Percentiles rank a stretch among this genome's conserved stretches.
Evolutionary conservation across 2,888 invertebrate genomes (phyloP).

Genomic region (Trichopoda pennipes): DNA sequence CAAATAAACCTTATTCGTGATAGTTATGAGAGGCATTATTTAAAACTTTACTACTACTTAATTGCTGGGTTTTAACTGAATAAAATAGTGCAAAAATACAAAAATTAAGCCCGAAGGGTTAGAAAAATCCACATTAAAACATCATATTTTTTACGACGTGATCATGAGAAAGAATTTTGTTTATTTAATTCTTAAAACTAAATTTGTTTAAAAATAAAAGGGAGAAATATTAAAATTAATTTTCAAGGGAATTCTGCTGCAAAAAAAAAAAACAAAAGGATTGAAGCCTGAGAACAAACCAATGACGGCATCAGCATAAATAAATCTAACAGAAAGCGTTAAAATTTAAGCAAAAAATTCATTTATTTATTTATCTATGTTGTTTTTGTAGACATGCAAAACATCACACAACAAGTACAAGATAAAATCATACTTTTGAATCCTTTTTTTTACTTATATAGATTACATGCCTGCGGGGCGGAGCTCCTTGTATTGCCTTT

Average conservation of each 20-base stretch:
- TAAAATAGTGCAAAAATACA: conserved; percentile 2
- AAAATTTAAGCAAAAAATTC: conserved; percentile 11
- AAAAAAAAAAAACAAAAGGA: conserved; percentile 10
- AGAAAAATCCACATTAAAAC: conserved; percentile 15
- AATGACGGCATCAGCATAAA: conserved; percentile 19
- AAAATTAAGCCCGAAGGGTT: conserved; percentile 30
- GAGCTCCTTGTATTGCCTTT: conserved; percentile 80
- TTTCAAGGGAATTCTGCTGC: conserved; percentile 53
- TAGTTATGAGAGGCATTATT: conserved; percentile 18
- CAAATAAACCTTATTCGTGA: conserved; percentile 32
- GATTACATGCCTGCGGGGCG: conserved; percentile 78
- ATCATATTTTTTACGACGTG: conserved; percentile 57
- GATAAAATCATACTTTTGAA: conserved; percentile 12
- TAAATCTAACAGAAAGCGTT: conserved; percentile 41
- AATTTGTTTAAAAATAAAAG: conserved; percentile 16
- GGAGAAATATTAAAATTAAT: conserved; percentile 45
- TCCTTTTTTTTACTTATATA: conserved; percentile 69
- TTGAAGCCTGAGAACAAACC: conserved; percentile 36
- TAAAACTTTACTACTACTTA: conserved; percentile 64
- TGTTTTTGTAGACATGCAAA: conserved; percentile 44
- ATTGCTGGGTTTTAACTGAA: conserved; percentile 38
- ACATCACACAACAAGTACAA: conserved; percentile 20
- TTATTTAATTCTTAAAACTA: conserved; percentile 18
- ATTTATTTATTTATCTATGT: conserved; percentile 4
- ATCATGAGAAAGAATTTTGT: conserved; percentile 53